These are phyloP conservation scores for Stratiolaelaps scimitus DNA, from an alignment of 1,140 invertebrate genomes.

Conservation along the genomic window DNA sequence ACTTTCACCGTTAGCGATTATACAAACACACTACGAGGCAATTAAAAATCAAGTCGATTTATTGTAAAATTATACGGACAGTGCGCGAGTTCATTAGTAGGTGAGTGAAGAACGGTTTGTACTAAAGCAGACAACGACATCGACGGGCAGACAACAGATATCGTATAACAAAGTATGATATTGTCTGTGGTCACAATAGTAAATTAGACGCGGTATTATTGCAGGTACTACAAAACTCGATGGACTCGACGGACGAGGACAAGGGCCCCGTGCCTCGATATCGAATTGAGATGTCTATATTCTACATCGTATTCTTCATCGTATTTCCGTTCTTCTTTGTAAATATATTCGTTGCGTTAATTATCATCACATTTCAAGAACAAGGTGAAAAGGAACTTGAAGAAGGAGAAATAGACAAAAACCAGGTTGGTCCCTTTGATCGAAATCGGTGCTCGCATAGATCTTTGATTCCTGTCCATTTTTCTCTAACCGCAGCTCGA, in stretches of 20 bases:
- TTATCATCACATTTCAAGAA: constrained; percentile 99
- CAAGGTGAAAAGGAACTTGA: constrained; percentile 98
- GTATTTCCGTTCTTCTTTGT: constrained; percentile 99
- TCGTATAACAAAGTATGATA: background rate
- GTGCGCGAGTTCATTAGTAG: no score
- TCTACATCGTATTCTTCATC: constrained; percentile 99
- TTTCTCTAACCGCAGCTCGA: background rate
- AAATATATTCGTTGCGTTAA: constrained; percentile 99
- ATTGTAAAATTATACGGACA: no score
- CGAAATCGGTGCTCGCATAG: background rate
- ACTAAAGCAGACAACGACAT: no score
- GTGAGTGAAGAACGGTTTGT: no score
- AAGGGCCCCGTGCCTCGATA: constrained; percentile 93
- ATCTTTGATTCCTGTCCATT: background rate
- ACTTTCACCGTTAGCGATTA: no score
- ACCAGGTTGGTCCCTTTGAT: constrained; percentile 64
- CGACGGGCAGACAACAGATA: background rate
- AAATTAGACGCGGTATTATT: background rate
- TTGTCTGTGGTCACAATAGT: background rate
- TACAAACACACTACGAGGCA: no score
- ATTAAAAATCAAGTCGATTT: no score
- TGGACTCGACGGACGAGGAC: constrained; percentile 95
- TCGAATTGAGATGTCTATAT: constrained; percentile 99
- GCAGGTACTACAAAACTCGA: constrained; percentile 85
- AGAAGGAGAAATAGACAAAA: constrained; percentile 99